Evolutionary conservation across 2,888 invertebrate genomes (phyloP), one percentile per base, ranked within the genome.

Genomic region (Tenthredo amoena): DNA sequence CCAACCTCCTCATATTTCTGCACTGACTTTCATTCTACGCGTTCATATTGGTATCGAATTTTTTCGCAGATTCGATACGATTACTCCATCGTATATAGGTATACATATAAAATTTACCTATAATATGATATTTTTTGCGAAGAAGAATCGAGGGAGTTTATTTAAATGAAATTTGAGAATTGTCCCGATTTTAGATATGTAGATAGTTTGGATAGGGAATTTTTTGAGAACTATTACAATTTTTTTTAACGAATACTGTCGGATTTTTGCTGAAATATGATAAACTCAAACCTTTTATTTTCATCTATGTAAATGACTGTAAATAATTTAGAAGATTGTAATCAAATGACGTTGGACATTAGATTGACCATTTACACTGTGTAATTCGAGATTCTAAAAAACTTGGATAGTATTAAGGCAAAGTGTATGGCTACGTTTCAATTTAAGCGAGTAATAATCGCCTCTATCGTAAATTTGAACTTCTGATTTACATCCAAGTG

Each of bases 1-100:
- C 76, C 76, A 76, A 47, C 76, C 76, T 76, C 76, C 76, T 76
- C 76, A 76, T 76, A 76, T 76, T 76, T 76, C 76, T 76, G 76
- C 40, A 6, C 71, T 72, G 71, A 62, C 62, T 62, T 72, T 40
- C 40, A 72, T 34, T 40, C 71, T 72, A 34, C 72, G 47, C 76
- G 43, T 47, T 43, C 76, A 43, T 43, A 76, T 76, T 76, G 26
- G 26, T n/a, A 18, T 47, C 43, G 15, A 47, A n/a, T 1, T 76
- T 43, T 47, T 37, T 72, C 9, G 9, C 34, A n/a, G 34, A 34
- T 34, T 40, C 18, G 18, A 72, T 72, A 10, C 37, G n/a, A 72
- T 72, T 34, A 15, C 37, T 40, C 21, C 40, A 34, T 72, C 7
- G n/a, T 9, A n/a, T 71, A 71, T n/a, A 55, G 5, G 26, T 26